Base-by-base conservation (phyloP, 2,888 invertebrate species). In the Neoascia interrupta region DNA sequence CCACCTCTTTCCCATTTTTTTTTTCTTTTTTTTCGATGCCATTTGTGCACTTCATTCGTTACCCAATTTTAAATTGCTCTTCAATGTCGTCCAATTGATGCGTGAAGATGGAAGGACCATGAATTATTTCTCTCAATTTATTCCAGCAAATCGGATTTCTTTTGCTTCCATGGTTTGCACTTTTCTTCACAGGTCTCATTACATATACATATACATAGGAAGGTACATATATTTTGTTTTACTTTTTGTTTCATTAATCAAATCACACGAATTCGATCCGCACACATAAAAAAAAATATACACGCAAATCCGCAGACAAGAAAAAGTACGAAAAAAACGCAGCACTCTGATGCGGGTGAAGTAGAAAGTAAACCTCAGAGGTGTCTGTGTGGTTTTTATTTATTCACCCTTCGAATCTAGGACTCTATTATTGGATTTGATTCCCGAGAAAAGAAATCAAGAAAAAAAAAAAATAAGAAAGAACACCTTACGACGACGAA, bases 111-210 rank as follows among this genome's bases (percentile, higher is more conserved):
- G 37, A 47, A 63, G 54, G 41, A 36, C 49, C 49, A 54, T 63
- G 63, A 63, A 63, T 72, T 72, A 64, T 63, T 64, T 63, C 72
- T 36, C 41, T 41, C 63, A 43, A 64, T 72, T 56, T 63, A 64
- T 72, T 49, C 69, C 60, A 10, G 39, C 56, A 54, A 72, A 72
- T 63, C 61, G 47, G 61, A 69, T 63, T 69, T 64, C 45, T 31
- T 51, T 56, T 54, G 21, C 16, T 56, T 63, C 51, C 41, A 19
- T 51, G 16, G n/a, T n/a, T 41, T 36, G 47, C 36, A 11, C 11
- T 21, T 53, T 26, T 39, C 11, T 10, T 13, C 15, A 3, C 23
- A n/a, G 49, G 28, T 49, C 39, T 16, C 3, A 4, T 3, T 10
- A 13, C n/a, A 37, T 11, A 16, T 31, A 53, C 28, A 26, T 18